Evolutionary conservation across 2,888 invertebrate species (phyloP).

Genomic region (Creontiades dilutus): DNA sequence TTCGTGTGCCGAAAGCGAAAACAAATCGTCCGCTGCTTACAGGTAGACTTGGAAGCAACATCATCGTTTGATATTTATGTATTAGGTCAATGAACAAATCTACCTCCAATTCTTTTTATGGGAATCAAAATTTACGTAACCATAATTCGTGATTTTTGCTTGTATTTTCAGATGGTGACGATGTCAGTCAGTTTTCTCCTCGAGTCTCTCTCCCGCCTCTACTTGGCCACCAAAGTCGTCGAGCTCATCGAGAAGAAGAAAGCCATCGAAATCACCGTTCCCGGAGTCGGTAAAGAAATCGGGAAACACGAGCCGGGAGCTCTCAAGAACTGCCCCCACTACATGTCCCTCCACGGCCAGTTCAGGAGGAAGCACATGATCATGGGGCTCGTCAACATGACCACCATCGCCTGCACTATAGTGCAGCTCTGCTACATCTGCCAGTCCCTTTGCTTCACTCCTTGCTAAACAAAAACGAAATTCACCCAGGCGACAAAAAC

Average conservation of each 20-base stretch:
- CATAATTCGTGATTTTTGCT: neutral
- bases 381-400: constrained; percentile 90
- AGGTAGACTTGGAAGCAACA: too few species aligned
- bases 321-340: constrained; percentile 88
- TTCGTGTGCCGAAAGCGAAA: too few species aligned
- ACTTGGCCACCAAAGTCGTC: constrained; percentile 87
- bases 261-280: constrained; percentile 82
- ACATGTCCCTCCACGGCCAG: constrained; percentile 85
- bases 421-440: constrained; percentile 84
- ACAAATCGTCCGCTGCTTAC: too few species aligned
- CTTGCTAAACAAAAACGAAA: constrained; percentile 19
- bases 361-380: constrained; percentile 89
- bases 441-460: constrained; percentile 52
- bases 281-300: constrained; percentile 88
- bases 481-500: neutral
- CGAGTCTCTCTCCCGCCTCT: constrained; percentile 87
- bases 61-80: too few species aligned
- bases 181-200: constrained; percentile 85
- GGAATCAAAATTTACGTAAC: too few species aligned
- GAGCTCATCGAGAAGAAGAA: constrained; percentile 87
- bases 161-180: constrained; percentile 81
- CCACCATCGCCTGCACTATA: constrained; percentile 84
- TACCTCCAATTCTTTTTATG: too few species aligned
- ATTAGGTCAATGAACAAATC: too few species aligned
- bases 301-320: constrained; percentile 86